Base-by-base conservation (phyloP, 2,888 invertebrate species). In the Patella depressa region DNA sequence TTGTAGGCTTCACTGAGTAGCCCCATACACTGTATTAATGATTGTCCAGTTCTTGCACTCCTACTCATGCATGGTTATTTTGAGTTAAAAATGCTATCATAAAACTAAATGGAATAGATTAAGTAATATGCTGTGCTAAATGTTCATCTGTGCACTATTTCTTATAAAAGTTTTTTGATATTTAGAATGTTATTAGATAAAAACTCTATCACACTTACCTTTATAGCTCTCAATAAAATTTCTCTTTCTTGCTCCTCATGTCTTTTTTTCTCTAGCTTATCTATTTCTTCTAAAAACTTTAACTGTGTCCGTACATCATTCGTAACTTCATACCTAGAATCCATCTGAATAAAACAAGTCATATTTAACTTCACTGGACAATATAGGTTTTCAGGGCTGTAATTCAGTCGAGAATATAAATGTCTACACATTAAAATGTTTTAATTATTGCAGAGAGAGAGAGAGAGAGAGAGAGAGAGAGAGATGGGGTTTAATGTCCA, bases 161-260 rank as follows among this genome's bases (percentile, higher is more conserved):
- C 0, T 45, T 45, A 45, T 45, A 45, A 45, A 45, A 45, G 45
- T 45, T 45, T 45, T 45, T 45, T 45, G 45, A 7, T 45, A 9
- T 45, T 9, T 45, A 45, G 45, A 45, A 45, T 45, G 45, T 45
- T 45, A 9, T 45, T 45, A 45, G 45, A 45, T 45, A 45, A 7
- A 45, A 45, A 7, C 34, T 45, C 34, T 45, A 45, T 45, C 34
- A 73, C 3, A 29, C 78, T 72, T 76, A 97, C 98, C 92, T 98
- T 98, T 75, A 98, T 98, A 34, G 98, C 97, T 83, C 97, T 93
- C 85, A 99, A 92, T 74, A 99, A 93, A 93, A 98, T 95, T 92
- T 99, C 99, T 80, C 98, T 94, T 90, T 99, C 99, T 77, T 96
- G 95, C 91, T 98, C 99, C 90, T 98, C 98, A 83, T 98, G 96